A percentile compares a stretch with the other conserved stretches of the same genome.
phyloP scores from a whole-genome alignment of 2,888 invertebrate species.

The Tigriopus californicus region DNA sequence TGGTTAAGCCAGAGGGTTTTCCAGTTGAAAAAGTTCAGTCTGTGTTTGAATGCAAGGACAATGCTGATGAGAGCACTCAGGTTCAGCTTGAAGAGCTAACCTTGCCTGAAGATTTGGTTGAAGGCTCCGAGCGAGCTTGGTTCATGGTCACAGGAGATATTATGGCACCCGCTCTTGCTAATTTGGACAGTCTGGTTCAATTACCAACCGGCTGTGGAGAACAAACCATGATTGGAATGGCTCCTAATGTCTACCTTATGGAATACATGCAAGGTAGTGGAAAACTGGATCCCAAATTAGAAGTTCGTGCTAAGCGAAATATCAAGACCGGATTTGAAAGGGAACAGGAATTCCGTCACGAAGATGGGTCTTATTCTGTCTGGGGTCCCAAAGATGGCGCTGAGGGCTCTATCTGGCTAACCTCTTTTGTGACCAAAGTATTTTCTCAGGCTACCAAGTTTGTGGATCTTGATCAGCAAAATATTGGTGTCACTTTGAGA shows the following conservation, averaged over 20 bases:
- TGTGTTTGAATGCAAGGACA: constrained; percentile 12
- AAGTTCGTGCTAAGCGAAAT: background rate
- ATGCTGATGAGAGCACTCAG: background rate
- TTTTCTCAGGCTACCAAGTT: constrained; percentile 15
- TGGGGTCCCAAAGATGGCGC: constrained; percentile 12
- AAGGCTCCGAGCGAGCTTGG: constrained; percentile 15
- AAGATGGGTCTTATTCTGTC: constrained; percentile 11
- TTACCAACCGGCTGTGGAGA: constrained; percentile 18
- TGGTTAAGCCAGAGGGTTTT: constrained; percentile 16
- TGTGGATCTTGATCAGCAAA: constrained; percentile 9
- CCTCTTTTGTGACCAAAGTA: constrained; percentile 16
- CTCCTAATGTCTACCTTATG: constrained; percentile 19
- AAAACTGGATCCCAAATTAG: constrained; percentile 11
- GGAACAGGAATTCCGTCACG: constrained; percentile 9
- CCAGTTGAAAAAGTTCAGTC: constrained; percentile 14
- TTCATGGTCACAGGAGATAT: constrained; percentile 13
- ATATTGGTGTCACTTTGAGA: background rate
- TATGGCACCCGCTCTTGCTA: constrained; percentile 15
- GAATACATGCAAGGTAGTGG: constrained; percentile 17
- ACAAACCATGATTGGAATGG: constrained; percentile 19
- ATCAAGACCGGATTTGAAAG: constrained; percentile 12
- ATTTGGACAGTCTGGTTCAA: constrained; percentile 8
- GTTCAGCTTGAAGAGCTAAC: constrained; percentile 1
- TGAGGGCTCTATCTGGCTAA: constrained; percentile 16
- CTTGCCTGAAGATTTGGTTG: constrained; percentile 7